These are phyloP conservation scores for Apostichopus californicus DNA, from an alignment of 35 echinoderm and acorn worm species.

Conservation along the genomic window DNA sequence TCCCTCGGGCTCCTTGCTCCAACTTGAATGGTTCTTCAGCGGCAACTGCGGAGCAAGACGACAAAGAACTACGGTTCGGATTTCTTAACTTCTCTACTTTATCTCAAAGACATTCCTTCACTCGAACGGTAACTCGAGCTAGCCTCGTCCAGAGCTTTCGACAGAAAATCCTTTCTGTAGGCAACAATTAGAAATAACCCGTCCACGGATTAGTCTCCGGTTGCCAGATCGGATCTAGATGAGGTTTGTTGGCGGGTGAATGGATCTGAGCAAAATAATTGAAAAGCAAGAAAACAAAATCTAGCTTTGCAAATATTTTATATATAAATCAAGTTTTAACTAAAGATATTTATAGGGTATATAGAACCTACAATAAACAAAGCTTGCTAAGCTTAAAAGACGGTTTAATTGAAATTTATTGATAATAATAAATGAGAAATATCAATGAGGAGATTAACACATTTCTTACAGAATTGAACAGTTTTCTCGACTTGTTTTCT, in stretches of 20 bases:
- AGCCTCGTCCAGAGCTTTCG: constrained; percentile 25
- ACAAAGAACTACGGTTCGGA: constrained; percentile 12
- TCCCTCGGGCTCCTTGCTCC: constrained; percentile 28
- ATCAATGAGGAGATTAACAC: too few species aligned
- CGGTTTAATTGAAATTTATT: too few species aligned
- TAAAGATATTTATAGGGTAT: too few species aligned
- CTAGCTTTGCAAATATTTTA: background rate
- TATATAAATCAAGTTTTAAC: background rate
- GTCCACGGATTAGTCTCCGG: constrained; percentile 40
- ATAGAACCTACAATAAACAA: too few species aligned
- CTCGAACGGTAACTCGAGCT: constrained; percentile 26
- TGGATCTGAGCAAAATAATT: constrained; percentile 16
- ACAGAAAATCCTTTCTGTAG: constrained; percentile 54
- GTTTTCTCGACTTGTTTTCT: too few species aligned
- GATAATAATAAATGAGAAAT: too few species aligned
- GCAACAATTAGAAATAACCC: constrained; percentile 49
- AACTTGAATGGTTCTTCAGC: constrained; percentile 40
- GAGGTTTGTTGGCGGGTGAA: constrained; percentile 19
- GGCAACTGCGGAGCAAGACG: background rate
- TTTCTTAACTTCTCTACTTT: constrained; percentile 40
- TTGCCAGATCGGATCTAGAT: constrained; percentile 33
- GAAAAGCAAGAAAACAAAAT: constrained; percentile 1
- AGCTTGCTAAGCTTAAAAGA: too few species aligned
- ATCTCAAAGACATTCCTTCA: constrained; percentile 51
- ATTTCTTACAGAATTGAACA: too few species aligned